A percentile compares a stretch with the other conserved stretches of the same genome.
Evolutionary conservation across 1,140 invertebrate species (phyloP).

Genomic region (Acromyrmex charruanus): DNA sequence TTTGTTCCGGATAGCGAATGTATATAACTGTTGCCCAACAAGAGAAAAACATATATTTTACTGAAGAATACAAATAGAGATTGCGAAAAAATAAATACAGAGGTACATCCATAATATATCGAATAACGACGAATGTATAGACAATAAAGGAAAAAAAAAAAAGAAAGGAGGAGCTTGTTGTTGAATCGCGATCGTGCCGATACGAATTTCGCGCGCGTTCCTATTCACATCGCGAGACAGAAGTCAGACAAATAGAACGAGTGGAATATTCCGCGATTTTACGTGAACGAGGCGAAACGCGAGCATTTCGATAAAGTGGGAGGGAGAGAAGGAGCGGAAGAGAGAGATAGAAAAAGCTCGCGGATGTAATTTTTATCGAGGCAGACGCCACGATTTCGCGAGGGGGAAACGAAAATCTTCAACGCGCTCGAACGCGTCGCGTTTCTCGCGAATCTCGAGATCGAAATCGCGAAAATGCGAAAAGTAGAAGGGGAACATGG

Average conservation of each 20-base stretch:
- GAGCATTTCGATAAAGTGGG: neutral
- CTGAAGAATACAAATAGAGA: neutral
- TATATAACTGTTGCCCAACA: too few species aligned
- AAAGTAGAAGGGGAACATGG: conserved; percentile 36
- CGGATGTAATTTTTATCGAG: neutral
- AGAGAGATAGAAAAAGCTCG: neutral
- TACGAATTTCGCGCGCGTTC: conserved; percentile 62
- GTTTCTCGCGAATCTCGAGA: neutral
- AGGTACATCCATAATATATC: neutral
- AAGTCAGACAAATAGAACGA: conserved; percentile 20
- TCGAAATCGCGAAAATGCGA: conserved; percentile 19
- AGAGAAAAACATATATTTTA: too few species aligned
- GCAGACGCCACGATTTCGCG: neutral
- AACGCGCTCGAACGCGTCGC: neutral
- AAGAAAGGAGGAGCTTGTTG: neutral
- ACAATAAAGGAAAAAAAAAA: neutral
- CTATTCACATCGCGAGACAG: conserved; percentile 30
- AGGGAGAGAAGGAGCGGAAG: neutral
- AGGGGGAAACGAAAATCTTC: neutral
- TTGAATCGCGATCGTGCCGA: neutral
- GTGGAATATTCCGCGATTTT: conserved; percentile 25
- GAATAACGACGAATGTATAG: neutral
- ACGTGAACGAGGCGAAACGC: neutral
- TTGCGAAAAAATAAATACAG: neutral
- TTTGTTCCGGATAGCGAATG: too few species aligned